Conservation (phyloP, 2,113 vertebrate species). For the Atractosteus spatula region DNA sequence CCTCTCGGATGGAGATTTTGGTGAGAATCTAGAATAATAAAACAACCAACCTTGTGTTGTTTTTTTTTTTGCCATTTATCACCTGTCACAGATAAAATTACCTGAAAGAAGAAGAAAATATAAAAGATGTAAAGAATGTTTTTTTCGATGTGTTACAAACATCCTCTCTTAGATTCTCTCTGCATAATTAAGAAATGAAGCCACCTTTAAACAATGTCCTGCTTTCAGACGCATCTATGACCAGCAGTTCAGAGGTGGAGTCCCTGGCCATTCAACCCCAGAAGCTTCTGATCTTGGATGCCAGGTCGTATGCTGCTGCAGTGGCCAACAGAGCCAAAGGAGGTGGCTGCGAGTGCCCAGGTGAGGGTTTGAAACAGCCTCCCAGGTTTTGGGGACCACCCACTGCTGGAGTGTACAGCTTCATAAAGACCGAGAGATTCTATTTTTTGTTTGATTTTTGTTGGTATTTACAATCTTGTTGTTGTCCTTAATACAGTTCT, state of each 20-base stretch:
- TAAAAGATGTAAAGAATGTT: no score
- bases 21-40: conserved; percentile 54
- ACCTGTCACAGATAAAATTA: no score
- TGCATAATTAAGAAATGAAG: no score
- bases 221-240: conserved; percentile 81
- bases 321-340: conserved; percentile 97
- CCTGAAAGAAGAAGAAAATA: no score
- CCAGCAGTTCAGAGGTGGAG: conserved; percentile 83
- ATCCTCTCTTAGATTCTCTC: no score
- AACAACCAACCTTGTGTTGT: background rate
- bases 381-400: no score
- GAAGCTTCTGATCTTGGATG: conserved; percentile 92
- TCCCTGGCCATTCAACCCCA: conserved; percentile 78
- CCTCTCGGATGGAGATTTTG: conserved; percentile 88
- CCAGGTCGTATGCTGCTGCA: conserved; percentile 90
- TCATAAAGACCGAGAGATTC: no score
- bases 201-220: background rate
- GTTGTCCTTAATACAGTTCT: no score
- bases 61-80: no score
- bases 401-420: no score
- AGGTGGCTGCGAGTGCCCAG: conserved; percentile 96
- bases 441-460: background rate
- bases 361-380: conserved; percentile 48
- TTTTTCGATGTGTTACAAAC: no score
- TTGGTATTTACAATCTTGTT: no score